Conservation (phyloP, 2,797 vertebrate species). For the Avahi laniger region DNA sequence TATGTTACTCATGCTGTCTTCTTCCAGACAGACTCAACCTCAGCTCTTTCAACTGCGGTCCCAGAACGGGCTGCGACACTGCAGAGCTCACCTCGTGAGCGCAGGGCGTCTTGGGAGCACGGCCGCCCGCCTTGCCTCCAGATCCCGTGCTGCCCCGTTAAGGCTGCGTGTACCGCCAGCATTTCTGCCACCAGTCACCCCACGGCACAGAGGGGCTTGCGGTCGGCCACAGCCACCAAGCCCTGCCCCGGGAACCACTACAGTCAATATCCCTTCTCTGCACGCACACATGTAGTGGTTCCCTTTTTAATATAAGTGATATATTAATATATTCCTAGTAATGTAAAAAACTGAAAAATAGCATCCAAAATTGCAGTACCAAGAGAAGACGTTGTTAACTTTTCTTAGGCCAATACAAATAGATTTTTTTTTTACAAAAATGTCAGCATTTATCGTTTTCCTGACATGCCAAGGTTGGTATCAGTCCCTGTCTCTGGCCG, state of each 20-base stretch:
- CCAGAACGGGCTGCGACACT: neutral
- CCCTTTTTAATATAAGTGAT: neutral
- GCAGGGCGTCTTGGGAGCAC: neutral
- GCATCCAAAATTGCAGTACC: neutral
- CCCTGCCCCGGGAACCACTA: neutral
- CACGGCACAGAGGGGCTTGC: neutral
- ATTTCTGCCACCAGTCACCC: neutral
- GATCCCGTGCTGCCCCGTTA: neutral
- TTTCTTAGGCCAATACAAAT: neutral
- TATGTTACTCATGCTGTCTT: neutral
- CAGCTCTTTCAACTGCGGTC: neutral
- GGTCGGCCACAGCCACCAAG: neutral
- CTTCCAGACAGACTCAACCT: neutral
- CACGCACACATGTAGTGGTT: neutral
- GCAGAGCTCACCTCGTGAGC: neutral
- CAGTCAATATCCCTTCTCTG: neutral
- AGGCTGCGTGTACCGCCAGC: neutral
- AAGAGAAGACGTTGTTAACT: neutral
- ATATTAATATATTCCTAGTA: neutral
- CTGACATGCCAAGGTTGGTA: neutral
- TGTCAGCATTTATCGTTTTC: neutral
- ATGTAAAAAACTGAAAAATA: neutral
- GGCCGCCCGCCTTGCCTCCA: neutral
- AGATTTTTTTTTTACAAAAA: neutral
- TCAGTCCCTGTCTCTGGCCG: neutral